These are phyloP conservation scores for Tetramorium parvispinum DNA, from an alignment of 1,140 invertebrate species.

Conservation along the genomic window DNA sequence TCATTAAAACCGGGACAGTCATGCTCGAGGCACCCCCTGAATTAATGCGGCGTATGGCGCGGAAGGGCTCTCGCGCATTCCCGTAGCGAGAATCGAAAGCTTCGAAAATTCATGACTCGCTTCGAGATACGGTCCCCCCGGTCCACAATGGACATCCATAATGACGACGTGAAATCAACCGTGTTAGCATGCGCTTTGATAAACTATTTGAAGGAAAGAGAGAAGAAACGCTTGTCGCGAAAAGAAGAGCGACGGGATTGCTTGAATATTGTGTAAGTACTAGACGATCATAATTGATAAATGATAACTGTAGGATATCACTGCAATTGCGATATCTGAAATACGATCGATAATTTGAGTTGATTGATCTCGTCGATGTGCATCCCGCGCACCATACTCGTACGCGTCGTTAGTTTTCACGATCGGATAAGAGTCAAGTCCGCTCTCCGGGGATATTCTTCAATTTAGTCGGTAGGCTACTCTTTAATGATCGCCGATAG, in stretches of 20 bases:
- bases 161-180: conserved; percentile 36
- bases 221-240: neutral
- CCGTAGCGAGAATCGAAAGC: conserved; percentile 42
- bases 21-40: conserved; percentile 43
- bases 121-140: conserved; percentile 24
- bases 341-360: conserved; percentile 2
- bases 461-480: conserved; percentile 51
- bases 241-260: neutral
- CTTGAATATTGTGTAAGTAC: too few species aligned
- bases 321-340: conserved; percentile 8
- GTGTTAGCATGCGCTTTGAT: conserved; percentile 9
- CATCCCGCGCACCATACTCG: neutral
- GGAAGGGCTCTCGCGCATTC: conserved; percentile 14
- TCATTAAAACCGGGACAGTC: conserved; percentile 53
- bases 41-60: conserved; percentile 25
- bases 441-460: conserved; percentile 36
- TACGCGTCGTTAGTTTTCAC: conserved; percentile 36
- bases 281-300: neutral
- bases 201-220: neutral
- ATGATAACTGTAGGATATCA: conserved; percentile 1
- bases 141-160: conserved; percentile 33
- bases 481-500: conserved; percentile 51
- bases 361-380: conserved; percentile 31
- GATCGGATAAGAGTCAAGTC: conserved; percentile 42
- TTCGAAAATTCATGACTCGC: conserved; percentile 56